phyloP scores from a whole-genome alignment of 2,797 vertebrate genomes.

The Pantherophis alleghaniensis region DNA sequence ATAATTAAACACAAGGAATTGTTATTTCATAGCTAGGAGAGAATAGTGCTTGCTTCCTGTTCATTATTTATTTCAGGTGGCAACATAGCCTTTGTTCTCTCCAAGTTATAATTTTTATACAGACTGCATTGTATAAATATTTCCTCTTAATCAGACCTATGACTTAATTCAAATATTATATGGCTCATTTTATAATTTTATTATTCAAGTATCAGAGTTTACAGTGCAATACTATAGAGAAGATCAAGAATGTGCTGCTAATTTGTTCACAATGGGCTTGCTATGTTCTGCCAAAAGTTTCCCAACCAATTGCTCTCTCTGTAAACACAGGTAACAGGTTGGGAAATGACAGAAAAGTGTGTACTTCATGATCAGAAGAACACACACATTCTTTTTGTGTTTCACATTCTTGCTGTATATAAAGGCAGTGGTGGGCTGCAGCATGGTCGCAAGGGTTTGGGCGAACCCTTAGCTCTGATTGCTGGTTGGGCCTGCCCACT shows the following conservation, averaged over 20 bases:
- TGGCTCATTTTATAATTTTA: neutral
- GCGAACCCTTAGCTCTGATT: too few relatives aligned
- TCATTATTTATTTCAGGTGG: constrained; percentile 17
- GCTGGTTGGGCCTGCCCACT: too few relatives aligned
- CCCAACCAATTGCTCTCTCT: neutral
- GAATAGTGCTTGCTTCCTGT: neutral
- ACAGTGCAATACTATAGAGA: neutral
- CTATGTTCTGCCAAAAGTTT: neutral
- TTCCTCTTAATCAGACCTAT: constrained; percentile 8
- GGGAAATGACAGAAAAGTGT: neutral
- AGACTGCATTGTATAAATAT: neutral
- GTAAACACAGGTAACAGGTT: neutral
- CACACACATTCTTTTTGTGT: neutral
- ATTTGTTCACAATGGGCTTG: neutral
- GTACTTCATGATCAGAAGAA: neutral
- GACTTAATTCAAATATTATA: neutral
- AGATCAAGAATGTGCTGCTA: neutral
- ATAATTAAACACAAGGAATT: neutral
- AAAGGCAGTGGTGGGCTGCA: neutral
- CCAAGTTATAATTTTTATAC: neutral
- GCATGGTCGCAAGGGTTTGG: too few relatives aligned
- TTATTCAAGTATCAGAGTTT: constrained; percentile 17
- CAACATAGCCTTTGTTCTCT: neutral
- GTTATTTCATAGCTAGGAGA: neutral
- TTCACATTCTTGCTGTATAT: neutral